Conservation (phyloP, 1,140 invertebrate species). For the Cyrtorhinus lividipennis region DNA sequence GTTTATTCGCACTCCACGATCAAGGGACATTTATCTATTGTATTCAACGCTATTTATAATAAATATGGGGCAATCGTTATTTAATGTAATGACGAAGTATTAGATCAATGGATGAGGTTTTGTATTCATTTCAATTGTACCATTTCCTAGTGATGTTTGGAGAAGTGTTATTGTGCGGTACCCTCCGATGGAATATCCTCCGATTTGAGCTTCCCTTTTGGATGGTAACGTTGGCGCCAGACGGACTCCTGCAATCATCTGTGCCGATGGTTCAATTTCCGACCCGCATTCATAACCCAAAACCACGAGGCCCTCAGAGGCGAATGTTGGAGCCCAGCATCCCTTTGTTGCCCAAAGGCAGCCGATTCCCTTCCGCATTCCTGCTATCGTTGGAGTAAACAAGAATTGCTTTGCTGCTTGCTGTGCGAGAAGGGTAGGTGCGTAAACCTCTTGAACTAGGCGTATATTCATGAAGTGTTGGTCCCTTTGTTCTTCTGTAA, state of each 20-base stretch:
- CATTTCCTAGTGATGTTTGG: neutral
- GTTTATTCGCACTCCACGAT: too few species aligned
- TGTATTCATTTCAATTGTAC: too few species aligned
- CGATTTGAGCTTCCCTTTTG: neutral
- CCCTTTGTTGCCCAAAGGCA: neutral
- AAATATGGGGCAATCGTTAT: too few species aligned
- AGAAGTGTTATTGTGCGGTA: neutral
- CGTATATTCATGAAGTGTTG: neutral
- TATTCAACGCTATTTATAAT: too few species aligned
- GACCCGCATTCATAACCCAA: neutral
- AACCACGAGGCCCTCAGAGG: too few species aligned
- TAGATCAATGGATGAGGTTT: too few species aligned
- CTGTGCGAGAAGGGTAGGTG: too few species aligned
- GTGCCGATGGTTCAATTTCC: neutral
- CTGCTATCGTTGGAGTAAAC: neutral
- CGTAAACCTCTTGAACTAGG: neutral
- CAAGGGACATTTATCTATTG: too few species aligned
- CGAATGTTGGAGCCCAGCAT: neutral
- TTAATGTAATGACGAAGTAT: too few species aligned
- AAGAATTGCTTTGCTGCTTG: too few species aligned
- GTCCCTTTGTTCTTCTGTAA: neutral
- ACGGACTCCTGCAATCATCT: neutral
- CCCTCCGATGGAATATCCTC: neutral
- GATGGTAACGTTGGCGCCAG: neutral
- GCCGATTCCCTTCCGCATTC: neutral